Percentiles rank a stretch among this genome's conserved stretches.
Conservation (phyloP, 2,888 invertebrate species). For the Agonopterix alstromeriana region DNA sequence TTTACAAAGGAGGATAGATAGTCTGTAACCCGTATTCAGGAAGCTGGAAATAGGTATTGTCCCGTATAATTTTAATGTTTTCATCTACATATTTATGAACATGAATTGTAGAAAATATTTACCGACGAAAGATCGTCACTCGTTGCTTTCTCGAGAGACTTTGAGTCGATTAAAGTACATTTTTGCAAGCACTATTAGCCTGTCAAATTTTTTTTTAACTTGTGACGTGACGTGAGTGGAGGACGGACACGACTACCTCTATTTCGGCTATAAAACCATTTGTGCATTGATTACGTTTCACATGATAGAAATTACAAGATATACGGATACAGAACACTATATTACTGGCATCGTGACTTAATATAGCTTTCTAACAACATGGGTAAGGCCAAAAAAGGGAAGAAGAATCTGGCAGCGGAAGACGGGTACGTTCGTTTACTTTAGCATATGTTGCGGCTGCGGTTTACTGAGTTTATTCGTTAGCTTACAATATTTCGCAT, state of each 20-base stretch:
- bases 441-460: slow-evolving; percentile 44
- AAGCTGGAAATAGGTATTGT: no score
- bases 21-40: no score
- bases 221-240: slow-evolving; percentile 22
- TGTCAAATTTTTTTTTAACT: slow-evolving; percentile 9
- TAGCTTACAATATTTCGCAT: neutral
- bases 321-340: slow-evolving; percentile 48
- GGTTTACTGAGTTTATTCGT: slow-evolving; percentile 14
- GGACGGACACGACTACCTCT: slow-evolving; percentile 56
- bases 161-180: neutral
- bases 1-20: neutral
- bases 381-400: slow-evolving; percentile 90
- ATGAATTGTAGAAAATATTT: neutral
- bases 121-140: neutral
- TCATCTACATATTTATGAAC: neutral
- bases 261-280: slow-evolving; percentile 41
- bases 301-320: slow-evolving; percentile 68
- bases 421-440: slow-evolving; percentile 79
- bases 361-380: slow-evolving; percentile 59
- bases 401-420: slow-evolving; percentile 84
- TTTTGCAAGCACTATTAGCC: neutral
- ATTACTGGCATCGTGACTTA: slow-evolving; percentile 63
- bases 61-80: no score
- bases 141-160: neutral
- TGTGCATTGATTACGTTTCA: slow-evolving; percentile 60